Evolutionary conservation across 2,888 invertebrate genomes (phyloP).

Genomic region (Isotomurus palustris): DNA sequence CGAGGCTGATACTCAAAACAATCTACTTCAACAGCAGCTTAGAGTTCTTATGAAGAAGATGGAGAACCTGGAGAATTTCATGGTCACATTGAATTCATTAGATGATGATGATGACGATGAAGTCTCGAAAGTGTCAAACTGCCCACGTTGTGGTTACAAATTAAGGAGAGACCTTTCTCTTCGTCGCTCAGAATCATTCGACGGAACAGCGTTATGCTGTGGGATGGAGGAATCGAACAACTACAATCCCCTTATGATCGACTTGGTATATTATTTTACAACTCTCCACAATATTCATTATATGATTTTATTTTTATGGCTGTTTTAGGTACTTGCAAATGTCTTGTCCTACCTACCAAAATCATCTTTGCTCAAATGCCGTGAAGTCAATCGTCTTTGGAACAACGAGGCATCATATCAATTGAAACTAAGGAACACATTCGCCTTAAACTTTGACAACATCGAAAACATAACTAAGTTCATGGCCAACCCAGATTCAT

Average conservation of each 20-base stretch:
- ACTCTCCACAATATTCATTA: neutral
- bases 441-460: slow-evolving; percentile 24
- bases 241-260: slow-evolving; percentile 28
- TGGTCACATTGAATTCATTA: slow-evolving; percentile 18
- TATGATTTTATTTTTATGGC: neutral
- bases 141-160: slow-evolving; percentile 11
- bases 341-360: slow-evolving; percentile 19
- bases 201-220: slow-evolving; percentile 9
- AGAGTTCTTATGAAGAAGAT: slow-evolving; percentile 29
- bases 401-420: slow-evolving; percentile 23
- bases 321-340: slow-evolving; percentile 22
- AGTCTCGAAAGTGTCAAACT: neutral
- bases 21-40: slow-evolving; percentile 24
- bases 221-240: neutral
- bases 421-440: slow-evolving; percentile 15
- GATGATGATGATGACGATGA: slow-evolving; percentile 12
- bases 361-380: slow-evolving; percentile 18
- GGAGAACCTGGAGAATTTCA: slow-evolving; percentile 26
- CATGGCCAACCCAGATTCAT: slow-evolving; percentile 1
- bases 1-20: slow-evolving; percentile 33
- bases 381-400: slow-evolving; percentile 26
- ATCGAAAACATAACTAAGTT: slow-evolving; percentile 22
- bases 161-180: neutral
- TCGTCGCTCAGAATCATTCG: slow-evolving; percentile 6
- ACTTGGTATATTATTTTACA: slow-evolving; percentile 20